Percentiles rank a stretch among this genome's conserved stretches.
phyloP scores from a whole-genome alignment of 2,113 vertebrate species.

The Sterrhoptilus dennistouni region DNA sequence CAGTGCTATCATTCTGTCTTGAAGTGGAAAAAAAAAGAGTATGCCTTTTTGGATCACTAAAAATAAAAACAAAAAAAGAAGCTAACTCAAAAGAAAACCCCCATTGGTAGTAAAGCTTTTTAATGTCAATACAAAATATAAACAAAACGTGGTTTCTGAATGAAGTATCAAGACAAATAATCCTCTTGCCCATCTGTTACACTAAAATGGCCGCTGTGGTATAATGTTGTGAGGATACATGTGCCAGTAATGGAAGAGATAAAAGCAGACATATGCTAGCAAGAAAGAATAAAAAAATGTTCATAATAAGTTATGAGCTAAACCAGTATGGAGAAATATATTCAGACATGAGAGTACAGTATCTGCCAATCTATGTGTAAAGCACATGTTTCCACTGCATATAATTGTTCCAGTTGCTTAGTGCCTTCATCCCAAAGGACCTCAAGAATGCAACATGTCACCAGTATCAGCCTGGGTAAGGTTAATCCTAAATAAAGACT shows the following conservation, averaged over 20 bases:
- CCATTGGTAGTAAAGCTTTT: constrained; percentile 49
- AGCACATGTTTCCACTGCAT: constrained; percentile 18
- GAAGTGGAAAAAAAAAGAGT: not conserved
- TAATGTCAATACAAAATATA: constrained; percentile 71
- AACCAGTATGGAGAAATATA: constrained; percentile 19
- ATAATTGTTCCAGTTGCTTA: constrained; percentile 25
- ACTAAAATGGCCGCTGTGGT: constrained; percentile 5
- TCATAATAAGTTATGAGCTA: constrained; percentile 32
- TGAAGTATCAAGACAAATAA: constrained; percentile 58
- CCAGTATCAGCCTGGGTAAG: not conserved
- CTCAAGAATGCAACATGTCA: not conserved
- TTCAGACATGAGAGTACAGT: not conserved
- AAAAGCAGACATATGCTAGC: constrained; percentile 53
- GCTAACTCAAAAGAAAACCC: constrained; percentile 23
- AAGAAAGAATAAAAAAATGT: constrained; percentile 54
- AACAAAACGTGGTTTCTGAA: constrained; percentile 66
- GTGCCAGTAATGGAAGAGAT: constrained; percentile 28
- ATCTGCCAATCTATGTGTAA: constrained; percentile 25
- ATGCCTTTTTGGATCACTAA: constrained; percentile 32
- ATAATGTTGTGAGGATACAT: not conserved
- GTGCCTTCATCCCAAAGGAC: constrained; percentile 7
- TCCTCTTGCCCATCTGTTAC: constrained; percentile 71
- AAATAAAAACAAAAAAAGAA: constrained; percentile 64
- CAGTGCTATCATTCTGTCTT: constrained; percentile 42
- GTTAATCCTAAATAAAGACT: constrained; percentile 28